Conservation (phyloP, 2,797 vertebrate genomes). For the Tenualosa ilisha region DNA sequence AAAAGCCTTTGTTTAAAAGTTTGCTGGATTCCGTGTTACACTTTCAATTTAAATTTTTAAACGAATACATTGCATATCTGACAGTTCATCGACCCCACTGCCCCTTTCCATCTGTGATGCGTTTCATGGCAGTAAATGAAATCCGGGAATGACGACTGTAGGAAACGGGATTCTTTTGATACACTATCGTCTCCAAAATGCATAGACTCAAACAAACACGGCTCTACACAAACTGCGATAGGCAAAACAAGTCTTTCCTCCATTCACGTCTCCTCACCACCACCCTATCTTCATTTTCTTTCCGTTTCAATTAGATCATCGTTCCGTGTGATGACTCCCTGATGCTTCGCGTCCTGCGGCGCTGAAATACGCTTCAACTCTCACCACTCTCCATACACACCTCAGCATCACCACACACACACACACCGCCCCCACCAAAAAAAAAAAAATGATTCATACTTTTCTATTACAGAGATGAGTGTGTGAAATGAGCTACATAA, state of each 20-base stretch:
- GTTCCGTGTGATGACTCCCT: constrained; percentile 66
- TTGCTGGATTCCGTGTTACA: neutral
- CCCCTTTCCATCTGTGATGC: neutral
- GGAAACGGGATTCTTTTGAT: neutral
- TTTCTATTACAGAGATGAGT: constrained; percentile 92
- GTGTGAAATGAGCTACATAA: constrained; percentile 95
- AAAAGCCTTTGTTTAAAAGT: constrained; percentile 4
- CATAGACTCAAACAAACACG: constrained; percentile 17
- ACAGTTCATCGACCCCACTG: neutral
- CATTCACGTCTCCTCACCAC: neutral
- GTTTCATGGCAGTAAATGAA: neutral
- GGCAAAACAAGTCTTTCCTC: neutral
- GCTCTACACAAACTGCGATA: constrained; percentile 11
- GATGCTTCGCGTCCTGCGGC: constrained; percentile 58
- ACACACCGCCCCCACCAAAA: constrained; percentile 43
- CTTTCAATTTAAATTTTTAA: neutral
- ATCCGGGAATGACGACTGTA: neutral
- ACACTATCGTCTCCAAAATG: neutral
- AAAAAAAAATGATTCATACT: constrained; percentile 81
- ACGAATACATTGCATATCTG: neutral
- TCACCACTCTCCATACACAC: neutral
- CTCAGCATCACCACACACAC: constrained; percentile 31
- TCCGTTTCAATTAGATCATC: constrained; percentile 52
- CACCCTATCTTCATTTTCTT: neutral
- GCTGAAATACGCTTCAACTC: neutral